Evolutionary conservation across 2,797 vertebrate species (phyloP), one percentile per base, ranked within the genome.

Genomic region (Myotis pilosus): DNA sequence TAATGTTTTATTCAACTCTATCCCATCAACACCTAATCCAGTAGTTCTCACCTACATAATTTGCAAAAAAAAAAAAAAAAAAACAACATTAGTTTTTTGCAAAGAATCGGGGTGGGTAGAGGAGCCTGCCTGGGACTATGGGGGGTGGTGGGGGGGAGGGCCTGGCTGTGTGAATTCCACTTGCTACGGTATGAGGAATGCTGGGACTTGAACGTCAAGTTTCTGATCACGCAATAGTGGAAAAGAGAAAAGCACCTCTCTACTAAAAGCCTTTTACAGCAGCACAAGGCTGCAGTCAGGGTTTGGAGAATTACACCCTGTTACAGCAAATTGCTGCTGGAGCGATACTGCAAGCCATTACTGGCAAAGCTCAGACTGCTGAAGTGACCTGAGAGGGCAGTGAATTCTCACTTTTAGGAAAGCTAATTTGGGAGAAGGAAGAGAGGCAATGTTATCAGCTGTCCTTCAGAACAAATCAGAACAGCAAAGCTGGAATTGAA

Each of bases 391-490:
- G 5, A 80, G 15, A 90, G 44, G 86, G 68, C 68, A 74, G 91
- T 16, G 82, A 87, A 72, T 92, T 66, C 78, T 95, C 38, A 38
- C 81, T 90, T 62, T 57, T 33, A 66, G 60, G 17, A 68, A 89
- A 60, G 53, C 66, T 92, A 71, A 92, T 92, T 79, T 89, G 38
- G 68, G 82, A 62, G 57, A 8, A 75, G 38, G n/a, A 49, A 84
- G 33, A 92, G 36, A 71, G 10, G 8, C 82, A 87, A 90, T 62
- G 62, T 89, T 57, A 81, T 49, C 13, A 8, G 25, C 87, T 90
- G 72, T 94, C 88, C 78, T 95, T 90, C 72, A 41, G 53, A 85
- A 84, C 64, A 78, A 90, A 92, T 93, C 57, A 76, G 82, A 93
- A 7, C 78, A 71, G 64, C 88, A 87, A 60, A 95, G 64, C 57